Conservation (phyloP, 1,140 invertebrate genomes). For the Cylas formicarius region DNA sequence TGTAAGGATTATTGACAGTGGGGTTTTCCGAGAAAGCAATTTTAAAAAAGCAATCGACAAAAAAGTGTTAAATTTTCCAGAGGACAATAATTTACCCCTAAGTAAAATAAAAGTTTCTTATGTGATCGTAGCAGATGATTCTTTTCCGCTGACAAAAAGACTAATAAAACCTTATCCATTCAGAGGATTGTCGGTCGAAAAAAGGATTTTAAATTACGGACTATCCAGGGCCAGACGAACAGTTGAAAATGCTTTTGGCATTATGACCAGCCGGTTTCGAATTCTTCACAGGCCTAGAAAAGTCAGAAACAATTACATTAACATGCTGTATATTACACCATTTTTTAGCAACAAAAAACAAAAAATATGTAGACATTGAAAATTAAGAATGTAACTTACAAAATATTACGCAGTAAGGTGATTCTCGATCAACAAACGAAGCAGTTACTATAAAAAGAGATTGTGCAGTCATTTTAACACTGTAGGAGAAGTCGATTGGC, state of each 20-base stretch:
- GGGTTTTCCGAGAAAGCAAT: slow-evolving; percentile 21
- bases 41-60: slow-evolving; percentile 1
- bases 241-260: neutral
- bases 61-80: slow-evolving; percentile 15
- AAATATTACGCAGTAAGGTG: no score
- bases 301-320: neutral
- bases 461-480: no score
- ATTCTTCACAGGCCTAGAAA: neutral
- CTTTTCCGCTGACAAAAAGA: slow-evolving; percentile 42
- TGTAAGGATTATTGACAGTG: slow-evolving; percentile 34
- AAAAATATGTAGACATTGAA: no score
- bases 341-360: no score
- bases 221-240: neutral
- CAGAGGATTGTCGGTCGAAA: neutral
- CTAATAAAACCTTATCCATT: slow-evolving; percentile 43
- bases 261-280: neutral
- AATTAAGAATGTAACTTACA: no score
- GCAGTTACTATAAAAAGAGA: no score
- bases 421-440: no score
- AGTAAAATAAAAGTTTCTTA: slow-evolving; percentile 3
- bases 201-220: neutral
- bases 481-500: no score
- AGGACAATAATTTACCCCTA: neutral
- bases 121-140: slow-evolving; percentile 39
- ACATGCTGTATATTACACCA: no score